Evolutionary conservation across 2,797 vertebrate species (phyloP).

Genomic region (Chlorospingus flavigularis): DNA sequence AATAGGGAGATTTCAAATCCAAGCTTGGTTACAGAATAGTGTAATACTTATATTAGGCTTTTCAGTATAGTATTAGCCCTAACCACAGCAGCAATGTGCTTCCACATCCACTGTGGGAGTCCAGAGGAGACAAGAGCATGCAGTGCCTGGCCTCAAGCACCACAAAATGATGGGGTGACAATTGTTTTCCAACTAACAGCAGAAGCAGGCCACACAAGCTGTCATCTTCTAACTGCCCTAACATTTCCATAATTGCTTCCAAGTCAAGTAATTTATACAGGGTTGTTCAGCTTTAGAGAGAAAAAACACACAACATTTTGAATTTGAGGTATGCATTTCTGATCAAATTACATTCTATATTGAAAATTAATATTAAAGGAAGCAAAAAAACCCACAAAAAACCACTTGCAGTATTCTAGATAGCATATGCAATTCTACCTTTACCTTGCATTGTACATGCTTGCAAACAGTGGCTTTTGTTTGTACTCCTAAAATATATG

Average conservation of each 20-base stretch:
- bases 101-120: background rate
- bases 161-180: background rate
- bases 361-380: background rate
- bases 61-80: background rate
- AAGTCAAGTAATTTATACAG: background rate
- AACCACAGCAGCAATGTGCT: background rate
- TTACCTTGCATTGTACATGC: background rate
- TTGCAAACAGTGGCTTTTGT: background rate
- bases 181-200: background rate
- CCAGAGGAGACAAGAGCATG: fast-evolving
- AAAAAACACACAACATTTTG: background rate
- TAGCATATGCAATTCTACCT: background rate
- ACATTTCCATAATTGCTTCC: background rate
- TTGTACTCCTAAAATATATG: background rate
- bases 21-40: background rate
- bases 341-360: background rate
- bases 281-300: background rate
- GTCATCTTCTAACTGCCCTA: background rate
- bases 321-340: background rate
- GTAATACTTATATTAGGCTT: background rate
- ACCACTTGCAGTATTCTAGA: background rate
- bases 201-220: background rate
- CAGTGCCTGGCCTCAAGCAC: background rate
- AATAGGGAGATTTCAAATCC: background rate
- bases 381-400: background rate